These are phyloP conservation scores for Cathartes aura DNA, from an alignment of 2,113 vertebrate genomes.

Conservation along the genomic window DNA sequence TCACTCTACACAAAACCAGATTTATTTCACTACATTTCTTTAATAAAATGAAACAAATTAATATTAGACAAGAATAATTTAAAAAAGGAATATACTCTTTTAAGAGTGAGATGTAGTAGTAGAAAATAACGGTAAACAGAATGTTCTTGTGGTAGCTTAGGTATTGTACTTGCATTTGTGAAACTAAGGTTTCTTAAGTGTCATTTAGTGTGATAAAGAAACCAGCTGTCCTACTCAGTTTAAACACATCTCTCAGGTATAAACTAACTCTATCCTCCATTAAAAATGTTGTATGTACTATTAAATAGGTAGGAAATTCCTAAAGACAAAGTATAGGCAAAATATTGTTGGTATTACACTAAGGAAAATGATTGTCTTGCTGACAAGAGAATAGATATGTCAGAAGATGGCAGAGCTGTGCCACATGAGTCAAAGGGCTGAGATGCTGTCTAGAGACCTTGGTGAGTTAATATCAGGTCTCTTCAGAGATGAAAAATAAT, in stretches of 20 bases:
- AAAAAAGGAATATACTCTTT: not conserved
- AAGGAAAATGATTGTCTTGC: not conserved
- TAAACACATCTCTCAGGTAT: not conserved
- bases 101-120: not conserved
- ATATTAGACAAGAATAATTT: not conserved
- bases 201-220: not conserved
- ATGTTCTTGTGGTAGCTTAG: not conserved
- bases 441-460: constrained; percentile 56
- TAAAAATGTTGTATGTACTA: constrained; percentile 2
- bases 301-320: not conserved
- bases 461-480: constrained; percentile 78
- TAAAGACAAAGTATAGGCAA: not conserved
- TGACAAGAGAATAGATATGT: constrained; percentile 43
- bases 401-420: constrained; percentile 70
- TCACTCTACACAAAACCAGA: not conserved
- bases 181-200: not conserved
- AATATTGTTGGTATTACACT: constrained; percentile 14
- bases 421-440: constrained; percentile 61
- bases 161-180: not conserved
- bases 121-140: not conserved
- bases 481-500: constrained; percentile 81
- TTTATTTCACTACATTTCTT: not conserved
- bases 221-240: not conserved
- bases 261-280: not conserved
- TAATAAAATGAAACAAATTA: not conserved